Evolutionary conservation across 2,797 vertebrate species (phyloP).

Genomic region (Yasuhikotakia modesta): DNA sequence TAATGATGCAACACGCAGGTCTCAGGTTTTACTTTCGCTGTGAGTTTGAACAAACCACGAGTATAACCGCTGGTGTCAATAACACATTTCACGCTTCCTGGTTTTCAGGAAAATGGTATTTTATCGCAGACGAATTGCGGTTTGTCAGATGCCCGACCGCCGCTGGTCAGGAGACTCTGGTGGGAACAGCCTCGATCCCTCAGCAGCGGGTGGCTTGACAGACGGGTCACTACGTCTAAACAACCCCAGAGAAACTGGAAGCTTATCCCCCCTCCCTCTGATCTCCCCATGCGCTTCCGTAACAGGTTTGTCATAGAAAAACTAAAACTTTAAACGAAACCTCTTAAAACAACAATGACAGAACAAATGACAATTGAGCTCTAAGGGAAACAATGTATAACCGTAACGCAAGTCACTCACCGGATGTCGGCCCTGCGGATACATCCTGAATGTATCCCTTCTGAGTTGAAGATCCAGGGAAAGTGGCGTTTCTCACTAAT

Average conservation of each 20-base stretch:
- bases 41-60: conserved; percentile 38
- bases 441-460: conserved; percentile 80
- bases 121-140: conserved; percentile 51
- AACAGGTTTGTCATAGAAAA: background rate
- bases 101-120: conserved; percentile 57
- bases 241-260: conserved; percentile 53
- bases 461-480: conserved; percentile 63
- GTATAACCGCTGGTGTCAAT: conserved; percentile 59
- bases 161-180: conserved; percentile 51
- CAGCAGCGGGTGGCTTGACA: conserved; percentile 61
- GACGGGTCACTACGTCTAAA: conserved; percentile 63
- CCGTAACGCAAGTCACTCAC: conserved; percentile 76
- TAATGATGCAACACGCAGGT: background rate
- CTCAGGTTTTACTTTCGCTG: conserved; percentile 25
- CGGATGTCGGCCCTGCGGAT: conserved; percentile 95
- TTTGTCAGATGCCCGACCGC: conserved; percentile 58
- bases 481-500: conserved; percentile 64
- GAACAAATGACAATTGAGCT: too few species aligned
- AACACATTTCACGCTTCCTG: conserved; percentile 60
- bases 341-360: conserved; percentile 53
- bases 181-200: conserved; percentile 63
- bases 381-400: background rate
- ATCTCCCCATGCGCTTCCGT: background rate
- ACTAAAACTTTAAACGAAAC: background rate
- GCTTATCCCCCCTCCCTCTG: conserved; percentile 3